Evolutionary conservation across 1,140 invertebrate species (phyloP), one percentile per base, ranked within the genome.

Genomic region (Hyphantria cunea): DNA sequence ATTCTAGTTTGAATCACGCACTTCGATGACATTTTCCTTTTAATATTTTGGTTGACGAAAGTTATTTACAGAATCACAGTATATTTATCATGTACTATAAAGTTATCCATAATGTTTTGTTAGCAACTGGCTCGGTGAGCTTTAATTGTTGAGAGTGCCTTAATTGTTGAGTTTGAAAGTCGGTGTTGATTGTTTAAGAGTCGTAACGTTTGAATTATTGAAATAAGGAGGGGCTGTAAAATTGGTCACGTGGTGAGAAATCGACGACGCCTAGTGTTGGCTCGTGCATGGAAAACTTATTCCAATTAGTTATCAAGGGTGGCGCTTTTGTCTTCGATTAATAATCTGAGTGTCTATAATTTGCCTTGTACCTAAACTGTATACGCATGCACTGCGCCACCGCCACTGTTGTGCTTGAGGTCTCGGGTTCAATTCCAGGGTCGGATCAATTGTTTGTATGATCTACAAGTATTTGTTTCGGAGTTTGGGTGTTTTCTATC

Each of bases 1-100:
- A 89, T 90, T 84, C 62, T 78, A 84, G 74, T 88, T 84, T 54
- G 74, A 82, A 84, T 82, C 74, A 79, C 76, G 68, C 70, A 76
- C 65, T 73, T 72, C 54, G 66, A 47, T 67, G 61, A 48, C 68
- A 54, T 65, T 64, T 75, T 73, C 72, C 25, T 15, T 58, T 17
- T 54, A 49, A 31, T 11, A 41, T 70, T 76, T 76, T 61, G 14
- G 61, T 71, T 70, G 12, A 12, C 17, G 13, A 39, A 58, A 45
- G 49, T 48, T 60, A 48, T 41, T 52, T n/a, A 14, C 50, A 52
- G 42, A 33, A 47, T 58, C 37, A 39, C 37, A 39, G 7, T 39
- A 39, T n/a, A 39, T n/a, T 1, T 10, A 39, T 39, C 3, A 39
- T 10, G 8, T 0, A 3, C n/a, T 39, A 39, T 39, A 39, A 39